Percentiles rank a stretch among this genome's conserved stretches.
Conservation (phyloP, 2,113 vertebrate species). For the Eurypyga helias region DNA sequence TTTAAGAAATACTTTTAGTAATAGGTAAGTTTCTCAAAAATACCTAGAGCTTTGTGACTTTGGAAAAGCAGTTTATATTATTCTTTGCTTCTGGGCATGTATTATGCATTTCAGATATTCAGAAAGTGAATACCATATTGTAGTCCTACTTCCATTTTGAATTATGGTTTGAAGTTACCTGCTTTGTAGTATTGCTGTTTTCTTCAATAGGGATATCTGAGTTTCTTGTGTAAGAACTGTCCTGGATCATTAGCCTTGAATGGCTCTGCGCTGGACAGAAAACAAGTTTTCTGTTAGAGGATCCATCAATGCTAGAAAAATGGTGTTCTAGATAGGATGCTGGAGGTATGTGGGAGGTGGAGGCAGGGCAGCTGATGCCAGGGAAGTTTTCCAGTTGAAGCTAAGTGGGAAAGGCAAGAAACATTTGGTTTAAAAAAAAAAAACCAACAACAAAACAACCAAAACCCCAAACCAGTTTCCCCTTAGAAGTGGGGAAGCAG, state of each 20-base stretch:
- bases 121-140: background rate
- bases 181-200: background rate
- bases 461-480: background rate
- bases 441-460: too few relatives aligned
- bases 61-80: background rate
- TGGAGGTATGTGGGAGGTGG: background rate
- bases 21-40: background rate
- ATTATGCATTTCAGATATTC: background rate
- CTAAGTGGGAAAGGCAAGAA: background rate
- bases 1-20: background rate
- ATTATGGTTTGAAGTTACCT: background rate
- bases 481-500: background rate
- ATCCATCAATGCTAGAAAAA: background rate
- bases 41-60: background rate
- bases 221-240: background rate
- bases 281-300: background rate
- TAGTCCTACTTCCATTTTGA: background rate
- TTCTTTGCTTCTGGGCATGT: background rate
- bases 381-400: background rate
- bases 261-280: background rate
- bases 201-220: background rate
- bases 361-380: background rate
- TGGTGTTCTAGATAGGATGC: background rate
- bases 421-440: background rate
- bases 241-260: background rate